Conservation (phyloP, 2,113 vertebrate genomes). For the Caranx melampygus region DNA sequence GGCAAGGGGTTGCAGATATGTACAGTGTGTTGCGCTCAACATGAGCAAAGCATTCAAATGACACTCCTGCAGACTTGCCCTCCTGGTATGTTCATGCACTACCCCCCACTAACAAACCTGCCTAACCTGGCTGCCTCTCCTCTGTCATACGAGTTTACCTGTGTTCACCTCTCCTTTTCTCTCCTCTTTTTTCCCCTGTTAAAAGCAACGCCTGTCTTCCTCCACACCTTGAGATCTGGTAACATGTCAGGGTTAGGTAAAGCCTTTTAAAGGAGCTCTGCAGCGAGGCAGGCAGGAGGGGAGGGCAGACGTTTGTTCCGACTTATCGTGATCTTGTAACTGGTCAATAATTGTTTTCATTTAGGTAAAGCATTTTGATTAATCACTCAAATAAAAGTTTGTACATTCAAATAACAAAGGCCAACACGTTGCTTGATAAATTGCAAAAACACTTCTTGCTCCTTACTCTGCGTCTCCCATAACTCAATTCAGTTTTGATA, state of each 20-base stretch:
- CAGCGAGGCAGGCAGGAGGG: constrained; percentile 1
- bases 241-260: constrained; percentile 53
- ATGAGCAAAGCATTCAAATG: constrained; percentile 72
- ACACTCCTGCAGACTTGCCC: constrained; percentile 78
- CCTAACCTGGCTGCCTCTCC: constrained; percentile 75
- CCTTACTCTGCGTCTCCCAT: constrained; percentile 9
- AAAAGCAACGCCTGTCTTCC: constrained; percentile 49
- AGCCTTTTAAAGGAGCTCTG: constrained; percentile 19
- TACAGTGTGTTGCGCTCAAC: constrained; percentile 62
- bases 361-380: constrained; percentile 6
- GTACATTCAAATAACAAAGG: constrained; percentile 3
- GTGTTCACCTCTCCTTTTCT: constrained; percentile 33
- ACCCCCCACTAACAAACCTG: constrained; percentile 76
- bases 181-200: background rate
- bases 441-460: background rate
- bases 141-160: constrained; percentile 40
- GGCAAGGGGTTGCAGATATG: constrained; percentile 7
- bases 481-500: constrained; percentile 42
- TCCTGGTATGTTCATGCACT: constrained; percentile 65
- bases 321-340: constrained; percentile 25
- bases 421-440: constrained; percentile 17
- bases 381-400: background rate
- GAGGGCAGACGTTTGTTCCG: constrained; percentile 1
- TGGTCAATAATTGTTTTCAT: constrained; percentile 30
- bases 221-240: constrained; percentile 68